Percentiles rank a stretch among this genome's conserved stretches.
Evolutionary conservation across 2,888 invertebrate genomes (phyloP).

Genomic region (Ichneumon xanthorius): DNA sequence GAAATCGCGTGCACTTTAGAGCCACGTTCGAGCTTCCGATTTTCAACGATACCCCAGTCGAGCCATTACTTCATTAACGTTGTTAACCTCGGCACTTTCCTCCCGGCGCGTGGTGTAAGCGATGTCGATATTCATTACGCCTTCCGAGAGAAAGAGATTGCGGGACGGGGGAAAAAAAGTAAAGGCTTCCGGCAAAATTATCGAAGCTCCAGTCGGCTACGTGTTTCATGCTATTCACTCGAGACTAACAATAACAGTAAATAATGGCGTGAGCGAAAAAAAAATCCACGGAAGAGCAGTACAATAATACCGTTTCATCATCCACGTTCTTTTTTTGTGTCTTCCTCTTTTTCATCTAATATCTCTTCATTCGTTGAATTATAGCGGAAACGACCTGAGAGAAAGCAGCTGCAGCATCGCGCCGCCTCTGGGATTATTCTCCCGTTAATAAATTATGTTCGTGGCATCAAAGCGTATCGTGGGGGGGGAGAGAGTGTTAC

Average conservation of each 20-base stretch:
- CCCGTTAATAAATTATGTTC: constrained; percentile 68
- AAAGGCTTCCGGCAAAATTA: background rate
- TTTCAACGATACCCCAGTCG: background rate
- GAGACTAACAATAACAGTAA: background rate
- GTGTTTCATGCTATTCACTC: background rate
- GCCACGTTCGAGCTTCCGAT: background rate
- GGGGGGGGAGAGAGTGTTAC: constrained; percentile 28
- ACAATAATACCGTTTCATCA: constrained; percentile 37
- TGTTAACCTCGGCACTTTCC: constrained; percentile 45
- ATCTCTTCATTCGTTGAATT: constrained; percentile 58
- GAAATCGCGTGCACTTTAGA: constrained; percentile 20
- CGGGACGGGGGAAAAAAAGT: background rate
- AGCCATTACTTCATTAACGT: constrained; percentile 57
- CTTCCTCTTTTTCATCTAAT: constrained; percentile 30
- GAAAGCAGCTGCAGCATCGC: constrained; percentile 29
- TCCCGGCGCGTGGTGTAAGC: constrained; percentile 14
- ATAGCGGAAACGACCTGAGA: constrained; percentile 34
- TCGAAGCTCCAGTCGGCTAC: background rate
- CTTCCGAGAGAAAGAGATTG: constrained; percentile 28
- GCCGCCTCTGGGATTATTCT: constrained; percentile 59
- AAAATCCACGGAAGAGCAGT: constrained; percentile 9
- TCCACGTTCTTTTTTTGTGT: background rate
- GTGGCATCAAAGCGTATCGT: constrained; percentile 62
- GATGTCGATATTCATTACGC: constrained; percentile 59
- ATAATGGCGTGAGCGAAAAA: background rate